Evolutionary conservation across 2,113 vertebrate species (phyloP).

Genomic region (Sander lucioperca): DNA sequence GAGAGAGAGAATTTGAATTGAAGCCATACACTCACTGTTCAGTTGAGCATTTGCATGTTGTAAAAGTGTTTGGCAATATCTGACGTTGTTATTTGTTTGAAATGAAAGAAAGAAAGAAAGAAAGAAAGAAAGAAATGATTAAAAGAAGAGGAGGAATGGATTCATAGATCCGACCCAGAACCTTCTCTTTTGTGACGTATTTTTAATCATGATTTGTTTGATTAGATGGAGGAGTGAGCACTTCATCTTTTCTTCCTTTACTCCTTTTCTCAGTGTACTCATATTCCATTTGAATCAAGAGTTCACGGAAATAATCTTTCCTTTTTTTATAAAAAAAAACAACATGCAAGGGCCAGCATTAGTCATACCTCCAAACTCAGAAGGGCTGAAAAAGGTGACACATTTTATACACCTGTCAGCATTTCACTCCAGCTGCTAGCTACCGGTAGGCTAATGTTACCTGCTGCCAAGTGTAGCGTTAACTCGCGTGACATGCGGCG

Average conservation of each 20-base stretch:
- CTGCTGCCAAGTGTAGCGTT: no score
- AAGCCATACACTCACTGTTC: conserved; percentile 10
- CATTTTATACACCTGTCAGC: no score
- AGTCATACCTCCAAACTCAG: no score
- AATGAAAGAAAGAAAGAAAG: neutral
- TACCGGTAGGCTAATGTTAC: no score
- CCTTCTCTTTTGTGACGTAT: conserved; percentile 34
- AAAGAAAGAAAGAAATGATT: neutral
- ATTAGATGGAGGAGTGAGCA: conserved; percentile 52
- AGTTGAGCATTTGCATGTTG: conserved; percentile 1
- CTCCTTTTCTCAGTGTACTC: neutral
- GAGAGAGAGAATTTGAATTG: conserved; percentile 26
- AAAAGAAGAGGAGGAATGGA: conserved; percentile 3
- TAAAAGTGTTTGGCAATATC: neutral
- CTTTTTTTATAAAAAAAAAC: neutral
- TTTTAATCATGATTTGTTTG: conserved; percentile 70
- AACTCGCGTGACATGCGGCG: no score
- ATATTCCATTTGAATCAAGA: conserved; percentile 47
- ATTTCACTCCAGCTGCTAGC: no score
- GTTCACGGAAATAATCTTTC: conserved; percentile 29
- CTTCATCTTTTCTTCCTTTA: neutral
- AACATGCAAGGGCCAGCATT: neutral
- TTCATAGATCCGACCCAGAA: conserved; percentile 51
- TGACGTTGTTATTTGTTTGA: neutral
- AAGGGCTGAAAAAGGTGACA: no score